Base-by-base conservation (phyloP, 37 sponge, comb jelly and placozoan genomes). In the Aplysina aerophoba region DNA sequence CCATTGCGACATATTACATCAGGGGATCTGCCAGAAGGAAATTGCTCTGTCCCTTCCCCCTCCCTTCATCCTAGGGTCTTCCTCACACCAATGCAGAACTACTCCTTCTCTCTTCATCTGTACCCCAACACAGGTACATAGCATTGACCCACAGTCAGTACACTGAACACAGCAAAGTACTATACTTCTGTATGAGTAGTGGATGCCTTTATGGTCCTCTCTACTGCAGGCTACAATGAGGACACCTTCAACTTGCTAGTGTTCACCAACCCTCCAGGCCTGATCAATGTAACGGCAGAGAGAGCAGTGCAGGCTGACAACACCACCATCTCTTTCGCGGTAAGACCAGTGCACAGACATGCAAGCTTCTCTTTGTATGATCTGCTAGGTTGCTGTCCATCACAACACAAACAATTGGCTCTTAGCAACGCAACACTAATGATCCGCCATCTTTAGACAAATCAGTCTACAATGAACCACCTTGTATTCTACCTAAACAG, bases 21-120 rank as follows among this genome's bases (percentile, higher is more conserved):
- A 15, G 0, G 3, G 36, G 24, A 73, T 15, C 40, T 72, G 19
- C 59, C 84, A 30, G 35, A 65, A 24, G 15, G 41, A 36, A 89
- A 89, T 60, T 89, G 89, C 35, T 33, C 39, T 16, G 38, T 84
- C 20, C 21, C 11, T 27, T 71, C 33, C 33, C 11, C 31, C 28
- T n/a, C 34, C 24, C 81, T 89, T 5, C 89, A 85, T 44, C 34
- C 40, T 14, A 61, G 67, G 24, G 54, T 89, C 21, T 89, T 84
- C 35, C 81, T 89, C n/a, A 67, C 56, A 25, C 75, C 74, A 57
- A 55, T 34, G 37, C 59, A 56, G 17, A 79, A 2, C 69, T 89
- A 89, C 73, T 79, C 22, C 6, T 84, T 89, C 73, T 71, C 63
- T 14, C 55, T 82, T 15, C 77, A 60, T 17, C 22, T 59, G 14